Evolutionary conservation across 2,113 vertebrate genomes (phyloP).

Genomic region (Pterocles burchelli): DNA sequence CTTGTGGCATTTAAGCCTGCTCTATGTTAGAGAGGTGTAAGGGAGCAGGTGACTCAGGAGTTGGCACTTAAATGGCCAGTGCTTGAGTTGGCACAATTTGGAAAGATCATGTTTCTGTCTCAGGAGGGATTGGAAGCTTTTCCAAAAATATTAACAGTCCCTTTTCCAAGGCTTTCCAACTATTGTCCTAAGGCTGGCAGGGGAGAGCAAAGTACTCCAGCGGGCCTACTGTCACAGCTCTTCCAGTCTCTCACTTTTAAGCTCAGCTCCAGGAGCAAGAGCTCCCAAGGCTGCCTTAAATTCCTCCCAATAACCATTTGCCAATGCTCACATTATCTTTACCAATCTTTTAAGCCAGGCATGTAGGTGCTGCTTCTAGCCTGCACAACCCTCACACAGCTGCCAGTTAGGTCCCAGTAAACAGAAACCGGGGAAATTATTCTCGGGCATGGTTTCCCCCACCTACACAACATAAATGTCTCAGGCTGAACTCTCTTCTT

Average conservation of each 20-base stretch:
- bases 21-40: not conserved
- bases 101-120: not conserved
- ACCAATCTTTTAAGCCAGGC: not conserved
- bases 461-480: not conserved
- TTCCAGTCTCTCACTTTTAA: not conserved
- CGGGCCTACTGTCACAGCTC: not conserved
- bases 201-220: not conserved
- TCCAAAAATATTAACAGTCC: not conserved
- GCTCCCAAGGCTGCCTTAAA: not conserved
- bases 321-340: not conserved
- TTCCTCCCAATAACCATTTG: not conserved
- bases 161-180: not conserved
- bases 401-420: not conserved
- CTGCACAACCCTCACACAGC: not conserved
- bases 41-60: conserved; percentile 18
- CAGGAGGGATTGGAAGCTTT: not conserved
- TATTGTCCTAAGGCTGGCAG: not conserved
- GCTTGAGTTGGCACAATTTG: not conserved
- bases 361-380: not conserved
- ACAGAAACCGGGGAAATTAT: not conserved
- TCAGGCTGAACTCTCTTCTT: not conserved
- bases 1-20: not conserved
- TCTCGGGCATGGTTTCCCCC: not conserved
- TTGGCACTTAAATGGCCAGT: not conserved
- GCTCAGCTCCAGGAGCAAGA: not conserved